These are phyloP conservation scores for Eretmocerus hayati DNA, from an alignment of 2,888 invertebrate species.

Conservation along the genomic window DNA sequence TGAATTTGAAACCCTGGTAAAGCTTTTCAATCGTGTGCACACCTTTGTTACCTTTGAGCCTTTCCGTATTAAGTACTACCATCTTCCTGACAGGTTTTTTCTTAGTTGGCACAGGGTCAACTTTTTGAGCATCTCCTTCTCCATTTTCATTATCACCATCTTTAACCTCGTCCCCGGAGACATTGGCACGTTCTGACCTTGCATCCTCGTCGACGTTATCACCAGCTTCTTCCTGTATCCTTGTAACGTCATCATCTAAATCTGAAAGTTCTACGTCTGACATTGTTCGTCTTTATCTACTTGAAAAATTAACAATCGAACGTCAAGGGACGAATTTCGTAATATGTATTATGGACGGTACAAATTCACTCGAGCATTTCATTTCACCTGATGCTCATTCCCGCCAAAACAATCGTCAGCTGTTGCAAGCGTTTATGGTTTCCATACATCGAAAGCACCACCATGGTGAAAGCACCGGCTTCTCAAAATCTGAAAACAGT, in stretches of 20 bases:
- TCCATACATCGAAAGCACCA: no score
- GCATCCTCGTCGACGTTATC: neutral
- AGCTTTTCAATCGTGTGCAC: slow-evolving; percentile 71
- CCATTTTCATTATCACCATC: slow-evolving; percentile 1
- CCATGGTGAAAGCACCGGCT: no score
- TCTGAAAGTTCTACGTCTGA: slow-evolving; percentile 11
- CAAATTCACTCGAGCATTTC: no score
- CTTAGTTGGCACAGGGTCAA: slow-evolving; percentile 13
- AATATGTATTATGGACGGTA: neutral
- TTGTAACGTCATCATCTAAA: slow-evolving; percentile 14
- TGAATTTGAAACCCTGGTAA: slow-evolving; percentile 75
- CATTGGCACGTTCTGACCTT: slow-evolving; percentile 7
- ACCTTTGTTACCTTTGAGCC: slow-evolving; percentile 72
- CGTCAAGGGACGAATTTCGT: no score
- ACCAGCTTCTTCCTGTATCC: slow-evolving; percentile 2
- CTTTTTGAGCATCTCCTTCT: slow-evolving; percentile 15
- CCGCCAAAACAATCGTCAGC: slow-evolving; percentile 18
- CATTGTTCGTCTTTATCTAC: slow-evolving; percentile 7
- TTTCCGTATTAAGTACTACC: slow-evolving; percentile 55
- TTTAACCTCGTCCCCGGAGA: slow-evolving; percentile 13
- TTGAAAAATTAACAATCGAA: no score
- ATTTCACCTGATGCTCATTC: no score
- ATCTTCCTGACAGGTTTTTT: slow-evolving; percentile 32
- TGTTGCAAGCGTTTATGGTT: no score
- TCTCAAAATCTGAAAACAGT: no score